Base-by-base conservation (phyloP, 2,888 invertebrate genomes). In the Caenorhabditis wallacei region DNA sequence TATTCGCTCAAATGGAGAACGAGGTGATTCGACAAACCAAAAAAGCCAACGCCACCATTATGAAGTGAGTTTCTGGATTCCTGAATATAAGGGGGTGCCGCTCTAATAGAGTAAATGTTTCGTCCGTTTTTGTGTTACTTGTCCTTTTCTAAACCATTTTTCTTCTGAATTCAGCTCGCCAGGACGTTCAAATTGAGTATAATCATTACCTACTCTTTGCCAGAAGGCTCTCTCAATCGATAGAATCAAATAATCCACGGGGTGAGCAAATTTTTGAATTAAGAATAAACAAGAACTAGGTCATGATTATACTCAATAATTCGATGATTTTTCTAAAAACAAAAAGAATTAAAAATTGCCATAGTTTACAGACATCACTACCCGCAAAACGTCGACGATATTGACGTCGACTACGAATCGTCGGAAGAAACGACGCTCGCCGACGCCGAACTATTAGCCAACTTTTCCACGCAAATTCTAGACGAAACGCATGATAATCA, bases 11-110 rank as follows among this genome's bases (percentile, higher is more conserved):
- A 40, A 84, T 86, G 84, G 87, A 88, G 69, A 72, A 63, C 10
- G 87, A 87, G 11, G 88, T 87, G 2, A 26, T 84, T n/a, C 71
- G 80, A 26, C 56, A 82, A 43, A 86, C 88, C 10, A 59, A 37
- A 8, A 76, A 56, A 30, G 75, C 75, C 35, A 35, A 68, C 24
- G 59, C 48, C 1, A 51, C 37, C 1, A 68, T 76, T n/a, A 13
- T 53, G 53, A 53, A 40, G 66, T 66, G 51, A 64, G 46, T 8
- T 10, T n/a, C n/a, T n/a, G n/a, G n/a, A n/a, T n/a, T n/a, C n/a
- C n/a, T n/a, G n/a, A n/a, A n/a, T n/a, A n/a, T n/a, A n/a, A n/a
- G n/a, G n/a, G n/a, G n/a, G n/a, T n/a, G n/a, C n/a, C n/a, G n/a
- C n/a, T n/a, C n/a, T n/a, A n/a, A n/a, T n/a, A n/a, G n/a, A n/a